Conservation (phyloP, 2,113 vertebrate species). For the Crotophaga sulcirostris region DNA sequence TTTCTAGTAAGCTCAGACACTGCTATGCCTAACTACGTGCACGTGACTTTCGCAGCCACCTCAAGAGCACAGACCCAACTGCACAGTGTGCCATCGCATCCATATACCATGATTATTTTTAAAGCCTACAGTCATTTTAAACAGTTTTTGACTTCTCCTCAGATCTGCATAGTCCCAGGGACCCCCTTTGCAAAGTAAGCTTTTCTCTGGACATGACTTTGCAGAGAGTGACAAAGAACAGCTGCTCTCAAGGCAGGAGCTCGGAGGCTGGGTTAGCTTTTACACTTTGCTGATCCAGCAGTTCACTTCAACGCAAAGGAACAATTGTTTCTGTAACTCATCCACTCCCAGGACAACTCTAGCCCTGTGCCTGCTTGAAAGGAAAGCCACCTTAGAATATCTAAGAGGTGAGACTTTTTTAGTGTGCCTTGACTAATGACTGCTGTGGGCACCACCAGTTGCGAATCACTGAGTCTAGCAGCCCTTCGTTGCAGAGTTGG, state of each 20-base stretch:
- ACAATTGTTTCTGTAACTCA: background rate
- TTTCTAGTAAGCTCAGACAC: background rate
- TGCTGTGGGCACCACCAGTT: background rate
- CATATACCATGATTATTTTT: background rate
- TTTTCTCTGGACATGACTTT: background rate
- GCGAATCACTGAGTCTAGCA: background rate
- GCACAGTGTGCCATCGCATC: background rate
- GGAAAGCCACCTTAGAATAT: background rate
- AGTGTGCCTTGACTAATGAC: background rate
- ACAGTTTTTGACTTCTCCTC: background rate
- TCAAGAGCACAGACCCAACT: background rate
- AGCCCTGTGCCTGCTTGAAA: background rate
- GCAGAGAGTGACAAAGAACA: constrained; percentile 12
- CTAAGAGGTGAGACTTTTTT: background rate
- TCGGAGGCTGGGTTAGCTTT: background rate
- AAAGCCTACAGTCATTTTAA: background rate
- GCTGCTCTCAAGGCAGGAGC: constrained; percentile 1
- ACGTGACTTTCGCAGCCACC: accelerated
- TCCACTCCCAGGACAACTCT: background rate
- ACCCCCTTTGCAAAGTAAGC: background rate
- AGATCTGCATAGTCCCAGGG: background rate
- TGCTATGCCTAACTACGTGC: background rate
- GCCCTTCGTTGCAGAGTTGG: background rate
- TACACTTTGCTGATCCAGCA: background rate
- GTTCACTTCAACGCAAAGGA: background rate